Evolutionary conservation across 2,113 vertebrate genomes (phyloP).

Genomic region (Cranoglanis bouderius): DNA sequence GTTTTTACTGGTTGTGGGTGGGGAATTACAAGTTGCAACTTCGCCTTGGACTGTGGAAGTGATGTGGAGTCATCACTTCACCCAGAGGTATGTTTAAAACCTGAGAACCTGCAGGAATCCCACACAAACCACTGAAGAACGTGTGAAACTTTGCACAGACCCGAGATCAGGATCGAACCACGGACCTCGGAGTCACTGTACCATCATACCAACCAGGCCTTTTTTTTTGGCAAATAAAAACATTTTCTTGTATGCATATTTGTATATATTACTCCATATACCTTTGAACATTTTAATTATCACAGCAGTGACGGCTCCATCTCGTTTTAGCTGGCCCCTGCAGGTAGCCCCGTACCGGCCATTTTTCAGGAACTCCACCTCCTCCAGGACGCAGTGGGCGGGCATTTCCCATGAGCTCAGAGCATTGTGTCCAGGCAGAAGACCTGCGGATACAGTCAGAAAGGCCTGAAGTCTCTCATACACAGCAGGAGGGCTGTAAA

Average conservation of each 20-base stretch:
- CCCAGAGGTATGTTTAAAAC: not conserved
- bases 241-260: not conserved
- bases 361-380: conserved; percentile 61
- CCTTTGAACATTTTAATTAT: conserved; percentile 67
- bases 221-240: not conserved
- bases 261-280: conserved; percentile 31
- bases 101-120: not conserved
- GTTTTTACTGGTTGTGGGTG: not conserved
- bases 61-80: not conserved
- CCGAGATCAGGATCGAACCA: not conserved
- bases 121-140: not conserved
- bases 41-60: not conserved
- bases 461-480: conserved; percentile 21
- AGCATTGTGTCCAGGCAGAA: conserved; percentile 35
- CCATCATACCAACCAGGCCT: not conserved
- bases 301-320: conserved; percentile 51
- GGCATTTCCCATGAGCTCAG: conserved; percentile 64
- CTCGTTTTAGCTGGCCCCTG: conserved; percentile 60
- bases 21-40: not conserved
- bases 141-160: not conserved
- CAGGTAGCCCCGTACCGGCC: conserved; percentile 67
- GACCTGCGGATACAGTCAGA: not conserved
- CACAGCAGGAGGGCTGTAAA: conserved; percentile 28
- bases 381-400: conserved; percentile 59
- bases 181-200: not conserved